Conservation (phyloP, 2,888 invertebrate species). For the Melanargia galathea region DNA sequence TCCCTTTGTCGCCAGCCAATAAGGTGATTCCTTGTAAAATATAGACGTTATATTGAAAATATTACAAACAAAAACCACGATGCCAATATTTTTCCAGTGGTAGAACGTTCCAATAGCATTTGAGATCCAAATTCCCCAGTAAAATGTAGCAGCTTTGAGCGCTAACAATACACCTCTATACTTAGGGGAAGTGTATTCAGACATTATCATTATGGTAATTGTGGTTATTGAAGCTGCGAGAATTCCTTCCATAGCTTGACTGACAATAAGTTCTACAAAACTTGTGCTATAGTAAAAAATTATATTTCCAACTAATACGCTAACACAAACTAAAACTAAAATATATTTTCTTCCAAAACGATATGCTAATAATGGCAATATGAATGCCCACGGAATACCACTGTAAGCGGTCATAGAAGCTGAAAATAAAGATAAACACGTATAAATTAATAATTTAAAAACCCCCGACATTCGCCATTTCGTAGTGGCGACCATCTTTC, state of each 20-base stretch:
- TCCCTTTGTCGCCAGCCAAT: conserved; percentile 41
- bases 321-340: conserved; percentile 18
- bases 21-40: conserved; percentile 39
- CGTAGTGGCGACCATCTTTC: no score
- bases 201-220: conserved; percentile 32
- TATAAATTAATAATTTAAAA: no score
- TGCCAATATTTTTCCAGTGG: conserved; percentile 39
- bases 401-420: conserved; percentile 1
- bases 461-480: no score
- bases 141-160: conserved; percentile 36
- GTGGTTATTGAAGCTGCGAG: conserved; percentile 26
- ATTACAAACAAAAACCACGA: conserved; percentile 31
- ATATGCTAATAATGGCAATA: conserved; percentile 12
- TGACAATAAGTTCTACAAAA: conserved; percentile 19
- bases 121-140: conserved; percentile 39
- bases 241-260: conserved; percentile 29
- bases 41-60: conserved; percentile 30
- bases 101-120: conserved; percentile 43
- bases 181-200: conserved; percentile 38
- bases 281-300: conserved; percentile 23
- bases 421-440: conserved; percentile 9
- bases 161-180: conserved; percentile 40
- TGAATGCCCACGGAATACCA: conserved; percentile 9
- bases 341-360: conserved; percentile 14
- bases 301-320: conserved; percentile 15